Percentiles rank a stretch among this genome's conserved stretches.
Conservation (phyloP, 2,113 vertebrate species). For the Cricetomys ansorgei region DNA sequence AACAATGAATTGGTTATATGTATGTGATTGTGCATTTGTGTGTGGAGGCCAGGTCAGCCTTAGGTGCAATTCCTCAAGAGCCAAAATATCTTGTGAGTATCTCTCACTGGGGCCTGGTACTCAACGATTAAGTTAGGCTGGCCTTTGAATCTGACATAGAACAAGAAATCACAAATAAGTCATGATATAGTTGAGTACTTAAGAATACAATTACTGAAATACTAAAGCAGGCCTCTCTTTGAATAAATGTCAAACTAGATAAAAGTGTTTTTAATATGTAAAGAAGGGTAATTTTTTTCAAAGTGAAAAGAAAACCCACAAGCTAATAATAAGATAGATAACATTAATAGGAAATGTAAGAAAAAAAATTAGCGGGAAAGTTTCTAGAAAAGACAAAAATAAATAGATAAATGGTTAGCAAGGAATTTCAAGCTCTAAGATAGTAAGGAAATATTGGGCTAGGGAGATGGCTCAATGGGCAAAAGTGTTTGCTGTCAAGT, state of each 20-base stretch:
- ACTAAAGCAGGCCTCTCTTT: neutral
- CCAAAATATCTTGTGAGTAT: neutral
- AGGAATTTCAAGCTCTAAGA: neutral
- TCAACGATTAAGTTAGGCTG: neutral
- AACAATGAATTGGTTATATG: neutral
- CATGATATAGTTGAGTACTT: slow-evolving; percentile 20
- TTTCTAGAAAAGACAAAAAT: slow-evolving; percentile 23
- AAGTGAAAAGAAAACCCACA: neutral
- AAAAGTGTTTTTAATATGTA: neutral
- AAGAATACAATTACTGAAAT: slow-evolving; percentile 37
- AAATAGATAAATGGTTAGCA: slow-evolving; percentile 4
- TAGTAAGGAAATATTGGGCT: neutral
- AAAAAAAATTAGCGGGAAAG: neutral
- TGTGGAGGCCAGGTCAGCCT: neutral
- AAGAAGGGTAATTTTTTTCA: slow-evolving; percentile 4
- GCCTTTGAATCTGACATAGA: slow-evolving; percentile 21
- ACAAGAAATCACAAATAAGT: neutral
- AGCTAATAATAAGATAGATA: slow-evolving; percentile 43
- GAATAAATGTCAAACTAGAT: slow-evolving; percentile 28
- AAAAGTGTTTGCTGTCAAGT: neutral
- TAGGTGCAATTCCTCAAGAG: neutral
- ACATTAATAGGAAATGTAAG: neutral
- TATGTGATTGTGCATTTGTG: too few species aligned
- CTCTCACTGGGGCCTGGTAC: neutral
- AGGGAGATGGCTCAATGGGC: neutral